These are phyloP conservation scores for Leucoraja erinaceus DNA, from an alignment of 2,113 vertebrate genomes.

Conservation along the genomic window DNA sequence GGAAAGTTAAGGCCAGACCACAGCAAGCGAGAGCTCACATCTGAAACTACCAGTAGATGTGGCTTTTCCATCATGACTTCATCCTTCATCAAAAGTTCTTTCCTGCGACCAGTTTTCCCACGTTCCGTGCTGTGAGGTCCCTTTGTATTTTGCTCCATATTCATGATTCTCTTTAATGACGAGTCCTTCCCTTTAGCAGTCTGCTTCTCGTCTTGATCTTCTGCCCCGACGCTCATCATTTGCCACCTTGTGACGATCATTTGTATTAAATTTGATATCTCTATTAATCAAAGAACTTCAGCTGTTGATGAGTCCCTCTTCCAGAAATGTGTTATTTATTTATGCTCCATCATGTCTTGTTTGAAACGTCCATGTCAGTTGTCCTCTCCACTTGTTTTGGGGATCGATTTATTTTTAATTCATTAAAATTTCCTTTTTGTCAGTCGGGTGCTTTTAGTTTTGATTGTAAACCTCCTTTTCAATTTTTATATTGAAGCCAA, in stretches of 20 bases:
- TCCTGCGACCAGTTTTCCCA: too few relatives aligned
- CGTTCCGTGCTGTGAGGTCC: background rate
- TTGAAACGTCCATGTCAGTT: background rate
- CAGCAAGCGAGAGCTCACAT: too few relatives aligned
- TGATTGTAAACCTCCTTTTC: background rate
- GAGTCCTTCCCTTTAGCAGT: background rate
- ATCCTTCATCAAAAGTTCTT: background rate
- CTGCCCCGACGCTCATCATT: background rate
- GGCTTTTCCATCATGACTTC: background rate
- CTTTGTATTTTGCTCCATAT: background rate
- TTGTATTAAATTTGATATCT: constrained; percentile 4
- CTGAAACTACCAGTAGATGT: too few relatives aligned
- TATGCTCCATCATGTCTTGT: background rate
- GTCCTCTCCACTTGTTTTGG: background rate
- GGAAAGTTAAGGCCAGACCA: too few relatives aligned
- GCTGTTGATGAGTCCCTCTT: background rate
- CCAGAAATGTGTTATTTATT: background rate
- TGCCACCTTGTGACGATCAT: background rate
- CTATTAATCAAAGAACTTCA: background rate
- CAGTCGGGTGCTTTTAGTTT: background rate
- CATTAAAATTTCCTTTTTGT: background rate
- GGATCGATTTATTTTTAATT: background rate
- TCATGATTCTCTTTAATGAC: background rate
- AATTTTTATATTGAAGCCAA: constrained; percentile 16
- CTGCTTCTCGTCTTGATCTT: background rate